Percentiles rank a stretch among this genome's conserved stretches.
Conservation (phyloP, 53 echinoderm and acorn worm genomes). For the Actinopyga echinites region DNA sequence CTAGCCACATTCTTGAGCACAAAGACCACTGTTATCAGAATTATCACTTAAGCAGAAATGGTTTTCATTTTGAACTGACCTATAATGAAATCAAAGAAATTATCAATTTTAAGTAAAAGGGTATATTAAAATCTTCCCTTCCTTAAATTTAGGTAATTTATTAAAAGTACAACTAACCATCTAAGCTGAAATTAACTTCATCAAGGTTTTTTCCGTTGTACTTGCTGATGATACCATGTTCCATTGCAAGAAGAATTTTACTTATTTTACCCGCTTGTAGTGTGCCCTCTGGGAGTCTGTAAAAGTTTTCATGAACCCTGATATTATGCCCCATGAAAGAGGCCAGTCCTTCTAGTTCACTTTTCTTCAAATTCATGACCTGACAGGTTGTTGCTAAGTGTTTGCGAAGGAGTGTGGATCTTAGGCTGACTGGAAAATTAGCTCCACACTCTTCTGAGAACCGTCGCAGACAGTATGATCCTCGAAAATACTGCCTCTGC, state of each 20-base stretch:
- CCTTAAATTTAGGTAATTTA: no score
- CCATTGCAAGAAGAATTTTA: slow-evolving; percentile 13
- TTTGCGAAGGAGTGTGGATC: not conserved
- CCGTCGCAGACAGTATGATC: not conserved
- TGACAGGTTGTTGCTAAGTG: slow-evolving; percentile 18
- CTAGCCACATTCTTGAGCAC: no score
- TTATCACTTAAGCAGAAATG: no score
- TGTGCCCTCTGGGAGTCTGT: not conserved
- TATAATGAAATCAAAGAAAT: no score
- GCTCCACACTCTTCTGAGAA: not conserved
- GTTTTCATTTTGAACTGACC: no score
- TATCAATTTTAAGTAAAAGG: no score
- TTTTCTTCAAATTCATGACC: not conserved
- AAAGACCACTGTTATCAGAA: no score
- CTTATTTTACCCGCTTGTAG: not conserved
- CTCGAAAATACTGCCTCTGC: not conserved
- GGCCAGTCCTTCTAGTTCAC: slow-evolving; percentile 2
- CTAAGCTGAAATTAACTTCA: not conserved
- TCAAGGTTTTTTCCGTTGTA: slow-evolving; percentile 40
- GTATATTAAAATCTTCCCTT: no score
- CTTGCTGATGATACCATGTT: not conserved
- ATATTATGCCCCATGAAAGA: slow-evolving; percentile 24
- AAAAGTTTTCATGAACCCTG: slow-evolving; percentile 10
- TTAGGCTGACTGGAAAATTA: not conserved
- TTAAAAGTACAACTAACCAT: not conserved